Conservation (phyloP, 2,888 invertebrate genomes). For the Thecocarcelia acutangulata region DNA sequence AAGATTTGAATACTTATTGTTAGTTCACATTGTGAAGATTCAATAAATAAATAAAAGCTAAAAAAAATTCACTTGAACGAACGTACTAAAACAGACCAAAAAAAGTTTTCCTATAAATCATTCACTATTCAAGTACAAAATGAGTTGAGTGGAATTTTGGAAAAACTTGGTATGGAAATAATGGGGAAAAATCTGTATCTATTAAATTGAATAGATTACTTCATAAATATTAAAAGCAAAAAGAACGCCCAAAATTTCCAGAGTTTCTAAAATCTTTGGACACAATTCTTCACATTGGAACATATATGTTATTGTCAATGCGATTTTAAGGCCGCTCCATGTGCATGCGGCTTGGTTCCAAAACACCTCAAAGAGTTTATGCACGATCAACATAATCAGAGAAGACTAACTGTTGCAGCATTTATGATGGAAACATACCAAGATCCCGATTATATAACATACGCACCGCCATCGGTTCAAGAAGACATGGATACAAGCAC, state of each 20-base stretch:
- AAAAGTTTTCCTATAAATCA: slow-evolving; percentile 50
- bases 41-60: too few species aligned
- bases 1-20: too few species aligned
- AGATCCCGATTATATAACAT: background rate
- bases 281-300: slow-evolving; percentile 4
- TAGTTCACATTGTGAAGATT: too few species aligned
- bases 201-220: background rate
- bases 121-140: slow-evolving; percentile 50
- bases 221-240: background rate
- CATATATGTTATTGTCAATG: slow-evolving; percentile 59
- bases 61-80: slow-evolving; percentile 13
- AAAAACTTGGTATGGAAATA: slow-evolving; percentile 52
- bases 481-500: background rate
- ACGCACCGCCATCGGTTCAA: background rate
- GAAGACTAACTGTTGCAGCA: slow-evolving; percentile 49
- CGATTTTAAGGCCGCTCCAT: slow-evolving; percentile 50
- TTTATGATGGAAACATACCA: slow-evolving; percentile 26
- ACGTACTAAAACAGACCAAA: slow-evolving; percentile 16
- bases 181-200: slow-evolving; percentile 31
- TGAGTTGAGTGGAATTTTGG: slow-evolving; percentile 51
- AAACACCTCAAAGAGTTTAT: slow-evolving; percentile 50
- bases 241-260: slow-evolving; percentile 9
- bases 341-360: slow-evolving; percentile 57
- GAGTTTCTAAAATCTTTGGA: slow-evolving; percentile 1
- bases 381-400: slow-evolving; percentile 35